Percentiles rank a stretch among this genome's conserved stretches.
phyloP scores from a whole-genome alignment of 2,797 vertebrate species.

The Discoglossus pictus region DNA sequence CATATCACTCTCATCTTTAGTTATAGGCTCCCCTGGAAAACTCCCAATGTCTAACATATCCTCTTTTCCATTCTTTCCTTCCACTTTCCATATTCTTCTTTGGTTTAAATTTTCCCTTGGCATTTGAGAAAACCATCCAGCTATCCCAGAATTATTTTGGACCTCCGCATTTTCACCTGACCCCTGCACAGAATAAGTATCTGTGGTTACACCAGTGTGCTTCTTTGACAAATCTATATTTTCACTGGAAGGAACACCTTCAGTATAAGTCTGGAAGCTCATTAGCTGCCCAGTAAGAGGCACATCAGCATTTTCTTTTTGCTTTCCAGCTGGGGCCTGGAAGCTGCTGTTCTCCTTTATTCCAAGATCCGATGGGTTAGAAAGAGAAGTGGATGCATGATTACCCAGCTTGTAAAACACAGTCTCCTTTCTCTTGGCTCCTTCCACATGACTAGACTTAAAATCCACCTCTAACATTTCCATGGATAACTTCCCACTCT shows the following conservation, averaged over 20 bases:
- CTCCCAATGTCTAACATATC: not conserved
- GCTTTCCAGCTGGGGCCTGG: not conserved
- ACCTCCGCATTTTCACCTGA: not conserved
- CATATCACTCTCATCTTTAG: constrained; percentile 41
- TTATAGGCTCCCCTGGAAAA: not conserved
- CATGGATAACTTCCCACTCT: constrained; percentile 4
- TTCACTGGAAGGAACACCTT: not conserved
- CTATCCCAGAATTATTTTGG: not conserved
- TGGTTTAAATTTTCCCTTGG: constrained; percentile 15
- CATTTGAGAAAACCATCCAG: not conserved
- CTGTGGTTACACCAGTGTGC: not conserved
- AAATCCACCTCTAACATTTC: constrained; percentile 34
- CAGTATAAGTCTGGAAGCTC: not conserved
- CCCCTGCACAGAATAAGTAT: not conserved
- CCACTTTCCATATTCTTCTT: constrained; percentile 15
- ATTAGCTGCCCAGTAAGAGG: not conserved
- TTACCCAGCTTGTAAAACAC: not conserved
- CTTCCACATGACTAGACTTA: constrained; percentile 7
- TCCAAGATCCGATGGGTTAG: not conserved
- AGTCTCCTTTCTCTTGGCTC: not conserved
- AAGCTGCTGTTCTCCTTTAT: not conserved
- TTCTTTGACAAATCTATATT: not conserved
- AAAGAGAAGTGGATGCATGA: not conserved
- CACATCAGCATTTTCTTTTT: not conserved
- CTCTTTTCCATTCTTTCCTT: not conserved